Evolutionary conservation across 2,888 invertebrate species (phyloP).

Genomic region (Matsumyia berberina): DNA sequence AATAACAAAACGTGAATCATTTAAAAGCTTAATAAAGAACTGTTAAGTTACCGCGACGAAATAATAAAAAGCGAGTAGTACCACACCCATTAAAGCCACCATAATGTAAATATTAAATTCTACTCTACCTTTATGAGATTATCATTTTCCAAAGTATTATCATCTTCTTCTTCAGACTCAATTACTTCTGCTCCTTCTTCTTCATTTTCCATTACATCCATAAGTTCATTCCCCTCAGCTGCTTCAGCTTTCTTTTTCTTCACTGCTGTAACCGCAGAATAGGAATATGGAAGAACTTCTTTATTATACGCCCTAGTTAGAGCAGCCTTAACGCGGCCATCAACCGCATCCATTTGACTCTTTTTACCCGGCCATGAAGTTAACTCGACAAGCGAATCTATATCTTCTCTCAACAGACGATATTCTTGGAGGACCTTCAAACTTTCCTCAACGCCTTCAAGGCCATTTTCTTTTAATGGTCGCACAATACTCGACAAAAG

Average conservation of each 20-base stretch:
- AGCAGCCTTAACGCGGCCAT: conserved; percentile 94
- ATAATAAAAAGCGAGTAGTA: too few relatives aligned
- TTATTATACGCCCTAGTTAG: conserved; percentile 97
- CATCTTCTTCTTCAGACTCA: conserved; percentile 85
- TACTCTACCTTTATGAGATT: conserved; percentile 89
- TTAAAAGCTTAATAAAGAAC: too few relatives aligned
- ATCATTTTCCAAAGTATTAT: conserved; percentile 88
- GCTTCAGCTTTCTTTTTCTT: conserved; percentile 87
- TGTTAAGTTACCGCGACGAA: too few relatives aligned
- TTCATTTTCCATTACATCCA: conserved; percentile 84
- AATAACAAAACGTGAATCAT: too few relatives aligned
- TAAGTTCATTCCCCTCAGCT: conserved; percentile 83
- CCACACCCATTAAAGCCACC: too few relatives aligned
- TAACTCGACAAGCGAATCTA: conserved; percentile 94
- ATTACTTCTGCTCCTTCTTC: conserved; percentile 80
- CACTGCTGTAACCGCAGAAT: conserved; percentile 87
- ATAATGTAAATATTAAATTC: background rate
- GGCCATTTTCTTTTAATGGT: conserved; percentile 89
- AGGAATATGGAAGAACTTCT: conserved; percentile 90
- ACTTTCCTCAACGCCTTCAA: conserved; percentile 89
- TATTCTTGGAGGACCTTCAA: conserved; percentile 92
- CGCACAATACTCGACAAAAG: conserved; percentile 90
- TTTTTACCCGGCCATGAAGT: conserved; percentile 92
- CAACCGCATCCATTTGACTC: conserved; percentile 91
- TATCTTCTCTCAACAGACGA: conserved; percentile 94